Evolutionary conservation across 2,797 vertebrate genomes (phyloP).

Genomic region (Sylvilagus floridanus): DNA sequence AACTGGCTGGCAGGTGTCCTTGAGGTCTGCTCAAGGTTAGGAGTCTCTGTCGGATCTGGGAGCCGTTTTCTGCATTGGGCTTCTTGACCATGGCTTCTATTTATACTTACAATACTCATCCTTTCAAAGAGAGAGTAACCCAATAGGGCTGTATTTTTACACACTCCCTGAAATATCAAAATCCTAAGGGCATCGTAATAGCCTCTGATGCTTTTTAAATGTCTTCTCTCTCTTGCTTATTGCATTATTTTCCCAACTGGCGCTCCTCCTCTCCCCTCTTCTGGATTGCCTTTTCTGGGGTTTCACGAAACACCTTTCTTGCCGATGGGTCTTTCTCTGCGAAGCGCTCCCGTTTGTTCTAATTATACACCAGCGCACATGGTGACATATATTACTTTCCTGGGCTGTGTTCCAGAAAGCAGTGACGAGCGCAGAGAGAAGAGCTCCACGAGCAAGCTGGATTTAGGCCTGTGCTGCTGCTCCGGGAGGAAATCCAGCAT

Average conservation of each 20-base stretch:
- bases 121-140: constrained; percentile 50
- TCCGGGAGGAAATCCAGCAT: constrained; percentile 48
- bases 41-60: not conserved
- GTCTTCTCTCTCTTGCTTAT: constrained; percentile 33
- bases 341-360: constrained; percentile 83
- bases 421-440: constrained; percentile 76
- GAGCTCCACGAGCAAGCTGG: not conserved
- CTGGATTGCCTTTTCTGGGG: constrained; percentile 70
- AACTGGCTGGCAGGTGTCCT: accelerated
- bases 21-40: not conserved
- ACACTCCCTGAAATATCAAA: constrained; percentile 14
- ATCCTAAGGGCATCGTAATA: not conserved
- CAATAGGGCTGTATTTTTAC: not conserved
- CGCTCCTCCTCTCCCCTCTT: not conserved
- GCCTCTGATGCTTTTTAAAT: constrained; percentile 53
- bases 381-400: constrained; percentile 83
- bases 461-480: constrained; percentile 55
- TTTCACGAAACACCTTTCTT: constrained; percentile 76
- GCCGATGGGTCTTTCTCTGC: constrained; percentile 69
- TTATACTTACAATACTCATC: constrained; percentile 70
- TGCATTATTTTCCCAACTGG: constrained; percentile 62
- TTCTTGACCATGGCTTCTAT: constrained; percentile 74
- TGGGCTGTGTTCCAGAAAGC: constrained; percentile 84
- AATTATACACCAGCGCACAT: constrained; percentile 86
- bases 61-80: constrained; percentile 61